A percentile compares a stretch with the other conserved stretches of the same genome.
phyloP scores from a whole-genome alignment of 1,140 invertebrate genomes.

The Drosophila subobscura region DNA sequence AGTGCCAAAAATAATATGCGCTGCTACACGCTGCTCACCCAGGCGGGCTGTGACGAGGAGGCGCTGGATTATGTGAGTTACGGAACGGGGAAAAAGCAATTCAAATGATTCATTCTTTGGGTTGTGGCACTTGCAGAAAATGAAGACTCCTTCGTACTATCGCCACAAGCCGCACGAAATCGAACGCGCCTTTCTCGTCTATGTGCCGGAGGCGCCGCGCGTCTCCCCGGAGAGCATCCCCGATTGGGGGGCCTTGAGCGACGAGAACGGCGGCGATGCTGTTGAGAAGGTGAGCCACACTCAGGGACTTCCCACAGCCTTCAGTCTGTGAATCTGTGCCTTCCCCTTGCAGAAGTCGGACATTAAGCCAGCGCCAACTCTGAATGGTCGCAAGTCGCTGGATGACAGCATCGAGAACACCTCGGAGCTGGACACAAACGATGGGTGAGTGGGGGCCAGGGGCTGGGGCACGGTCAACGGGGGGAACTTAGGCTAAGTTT shows the following conservation, averaged over 20 bases:
- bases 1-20: slow-evolving; percentile 88
- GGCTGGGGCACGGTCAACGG: slow-evolving; percentile 5
- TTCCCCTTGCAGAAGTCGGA: slow-evolving; percentile 53
- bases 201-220: slow-evolving; percentile 91
- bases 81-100: slow-evolving; percentile 21
- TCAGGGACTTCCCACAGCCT: not conserved
- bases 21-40: slow-evolving; percentile 89
- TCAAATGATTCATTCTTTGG: slow-evolving; percentile 51
- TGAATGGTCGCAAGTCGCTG: slow-evolving; percentile 65
- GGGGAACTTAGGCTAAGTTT: slow-evolving; percentile 23
- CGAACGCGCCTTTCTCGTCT: slow-evolving; percentile 87
- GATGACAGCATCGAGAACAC: slow-evolving; percentile 79
- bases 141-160: slow-evolving; percentile 92
- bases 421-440: slow-evolving; percentile 75
- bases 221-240: slow-evolving; percentile 88
- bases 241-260: slow-evolving; percentile 87
- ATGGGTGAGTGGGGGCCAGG: slow-evolving; percentile 65
- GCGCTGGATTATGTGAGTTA: slow-evolving; percentile 91
- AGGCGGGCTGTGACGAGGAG: slow-evolving; percentile 90
- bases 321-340: not conserved
- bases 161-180: slow-evolving; percentile 89
- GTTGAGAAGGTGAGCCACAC: slow-evolving; percentile 48
- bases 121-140: slow-evolving; percentile 86
- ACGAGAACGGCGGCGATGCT: slow-evolving; percentile 60
- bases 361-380: slow-evolving; percentile 51